Evolutionary conservation across 53 echinoderm and acorn worm species (phyloP), one percentile per base, ranked within the genome.

Genomic region (Zoroaster sp.): DNA sequence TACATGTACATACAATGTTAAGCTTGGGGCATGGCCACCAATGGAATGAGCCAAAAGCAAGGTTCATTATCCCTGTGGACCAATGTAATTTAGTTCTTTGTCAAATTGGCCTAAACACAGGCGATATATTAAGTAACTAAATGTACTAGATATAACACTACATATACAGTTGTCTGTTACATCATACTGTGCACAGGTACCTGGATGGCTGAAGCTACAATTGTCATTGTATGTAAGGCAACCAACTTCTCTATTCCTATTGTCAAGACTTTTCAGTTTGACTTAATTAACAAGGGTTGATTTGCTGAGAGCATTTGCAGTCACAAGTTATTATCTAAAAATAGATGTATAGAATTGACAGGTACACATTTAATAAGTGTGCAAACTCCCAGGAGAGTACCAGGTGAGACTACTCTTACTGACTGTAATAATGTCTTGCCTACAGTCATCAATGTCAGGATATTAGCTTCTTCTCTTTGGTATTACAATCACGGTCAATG

Each of bases 401-500:
- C 63, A 59, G 63, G 63, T 59, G 63, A 21, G 63, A 28, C 63
- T 59, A 59, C 63, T 59, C 63, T n/a, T 25, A 59, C 28, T 59
- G 63, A 59, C 63, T 59, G 21, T 25, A 40, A 25, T 74, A 74
- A 74, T 70, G 70, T 74, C 42, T 43, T 74, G 44, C 74, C 42
- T 74, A 4, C 44, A 74, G 63, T 59, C 74, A 74, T 40, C 21
- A 38, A 37, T 18, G 18, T 15, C 12, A 17, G 40, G 4, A 17
- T 21, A 40, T 38, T 38, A 40, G 39, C 40, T 74, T 40, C 40
- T 39, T 74, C 39, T 28, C 42, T 23, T 12, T 15, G 55, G 18
- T 38, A 78, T 54, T 42, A 35, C 82, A 67, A 82, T 67, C 82
- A 82, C 82, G 82, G 68, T 68, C 82, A 82, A 18, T 68, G 82